These are phyloP conservation scores for Emys orbicularis DNA, from an alignment of 2,797 vertebrate genomes.

Conservation along the genomic window DNA sequence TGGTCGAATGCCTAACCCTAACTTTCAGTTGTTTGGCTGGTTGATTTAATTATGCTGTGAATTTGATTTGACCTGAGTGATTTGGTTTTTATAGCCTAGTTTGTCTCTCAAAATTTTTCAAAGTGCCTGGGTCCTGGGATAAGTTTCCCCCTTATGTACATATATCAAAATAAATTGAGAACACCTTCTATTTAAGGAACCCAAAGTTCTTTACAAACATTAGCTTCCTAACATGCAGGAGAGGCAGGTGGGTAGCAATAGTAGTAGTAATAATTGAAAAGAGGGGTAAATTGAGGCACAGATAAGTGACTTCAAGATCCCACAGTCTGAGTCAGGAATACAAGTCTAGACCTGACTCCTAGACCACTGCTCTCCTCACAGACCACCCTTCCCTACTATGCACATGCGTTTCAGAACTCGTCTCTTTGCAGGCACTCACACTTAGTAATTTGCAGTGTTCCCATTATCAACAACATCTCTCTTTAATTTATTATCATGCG, in stretches of 20 bases:
- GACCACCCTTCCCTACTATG: constrained; percentile 38
- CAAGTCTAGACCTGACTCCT: neutral
- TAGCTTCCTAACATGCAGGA: neutral
- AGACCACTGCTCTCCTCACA: constrained; percentile 11
- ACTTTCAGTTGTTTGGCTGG: constrained; percentile 54
- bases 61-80: constrained; percentile 2
- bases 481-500: constrained; percentile 62
- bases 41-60: constrained; percentile 48
- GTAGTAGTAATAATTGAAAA: neutral
- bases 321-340: constrained; percentile 7
- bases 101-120: constrained; percentile 42
- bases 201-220: neutral
- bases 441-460: constrained; percentile 44
- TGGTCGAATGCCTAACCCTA: neutral
- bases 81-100: constrained; percentile 31
- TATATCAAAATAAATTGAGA: neutral
- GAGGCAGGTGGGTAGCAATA: constrained; percentile 21
- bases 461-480: constrained; percentile 53
- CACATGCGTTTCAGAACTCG: constrained; percentile 13
- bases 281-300: neutral
- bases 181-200: neutral
- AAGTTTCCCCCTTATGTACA: neutral
- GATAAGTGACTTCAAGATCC: neutral
- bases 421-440: neutral
- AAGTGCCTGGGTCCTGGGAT: constrained; percentile 6